Base-by-base conservation (phyloP, 2,797 vertebrate genomes). In the Betta splendens region DNA sequence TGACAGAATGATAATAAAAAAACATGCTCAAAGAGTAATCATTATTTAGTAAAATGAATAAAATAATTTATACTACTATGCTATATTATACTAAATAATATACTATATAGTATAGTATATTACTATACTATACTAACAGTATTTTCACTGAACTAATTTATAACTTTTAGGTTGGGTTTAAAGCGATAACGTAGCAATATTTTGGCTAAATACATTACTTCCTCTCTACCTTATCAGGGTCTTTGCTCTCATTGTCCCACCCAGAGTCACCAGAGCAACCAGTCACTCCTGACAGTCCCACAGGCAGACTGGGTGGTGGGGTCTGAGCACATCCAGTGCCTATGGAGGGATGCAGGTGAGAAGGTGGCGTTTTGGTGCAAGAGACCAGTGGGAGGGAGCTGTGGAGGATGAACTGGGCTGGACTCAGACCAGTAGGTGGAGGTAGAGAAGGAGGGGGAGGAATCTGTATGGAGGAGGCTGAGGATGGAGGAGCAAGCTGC, bases 321-420 rank as follows among this genome's bases (percentile, higher is more conserved):
- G 91, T 91, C 77, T 93, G 91, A 6, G 91, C 89, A 46, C 89
- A 93, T 12, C 91, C 91, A 12, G 86, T 84, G 3, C 90, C 83
- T 22, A 91, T 79, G 7, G 89, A 89, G 40, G 84, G 2, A 76
- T 93, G 85, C 75, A 94, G 52, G 79, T 94, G 87, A 73, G 91
- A 78, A 6, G 92, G 91, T 1, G 92, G 94, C 1, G 93, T 94
- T 31, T 94, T 95, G 70, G 91, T 92, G 39, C 93, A 93, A 76
- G 93, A 91, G 3, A 91, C 92, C 60, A 95, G 72, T 2, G 94
- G 94, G 39, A 95, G 91, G 31, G 93, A 92, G 65, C 92, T 67
- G 20, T 95, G 94, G 45, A 95, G 94, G 56, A 95, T 91, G 72
- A 95, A 96, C 77, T 91, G 93, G 35, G 83, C 88, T 11, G 89